Conservation (phyloP, 2,888 invertebrate genomes). For the Acanthosepion lycidas region DNA sequence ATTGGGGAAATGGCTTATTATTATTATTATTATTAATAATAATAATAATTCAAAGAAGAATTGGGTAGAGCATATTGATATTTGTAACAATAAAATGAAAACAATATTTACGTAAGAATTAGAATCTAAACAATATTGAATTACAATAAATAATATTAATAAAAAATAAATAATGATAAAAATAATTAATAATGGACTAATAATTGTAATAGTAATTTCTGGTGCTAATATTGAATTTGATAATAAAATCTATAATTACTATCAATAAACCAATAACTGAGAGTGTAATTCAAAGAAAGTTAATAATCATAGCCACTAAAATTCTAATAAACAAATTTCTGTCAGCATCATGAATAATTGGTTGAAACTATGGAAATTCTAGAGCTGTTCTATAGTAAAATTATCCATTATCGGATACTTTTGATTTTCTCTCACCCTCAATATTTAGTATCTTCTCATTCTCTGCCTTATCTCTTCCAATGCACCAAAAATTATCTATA, state of each 20-base stretch:
- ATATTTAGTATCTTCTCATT: no score
- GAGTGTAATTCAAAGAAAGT: background rate
- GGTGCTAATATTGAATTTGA: background rate
- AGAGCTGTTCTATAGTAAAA: no score
- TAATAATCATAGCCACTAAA: no score
- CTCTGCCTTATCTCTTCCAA: no score
- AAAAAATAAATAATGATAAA: background rate
- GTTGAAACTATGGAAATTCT: no score
- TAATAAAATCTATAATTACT: background rate
- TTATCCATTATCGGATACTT: no score
- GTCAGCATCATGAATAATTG: no score
- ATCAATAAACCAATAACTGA: background rate
- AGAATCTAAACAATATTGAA: background rate
- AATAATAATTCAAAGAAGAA: background rate
- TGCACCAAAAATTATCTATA: no score
- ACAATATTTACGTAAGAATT: background rate
- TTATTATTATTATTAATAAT: no score
- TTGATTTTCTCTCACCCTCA: no score
- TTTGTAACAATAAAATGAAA: background rate
- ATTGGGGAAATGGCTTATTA: no score
- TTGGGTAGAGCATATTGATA: background rate
- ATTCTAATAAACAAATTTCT: no score
- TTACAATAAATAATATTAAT: background rate
- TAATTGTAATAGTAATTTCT: background rate
- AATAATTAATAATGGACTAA: background rate